Evolutionary conservation across 2,888 invertebrate genomes (phyloP), one percentile per base, ranked within the genome.

Genomic region (Acholoe squamosa): DNA sequence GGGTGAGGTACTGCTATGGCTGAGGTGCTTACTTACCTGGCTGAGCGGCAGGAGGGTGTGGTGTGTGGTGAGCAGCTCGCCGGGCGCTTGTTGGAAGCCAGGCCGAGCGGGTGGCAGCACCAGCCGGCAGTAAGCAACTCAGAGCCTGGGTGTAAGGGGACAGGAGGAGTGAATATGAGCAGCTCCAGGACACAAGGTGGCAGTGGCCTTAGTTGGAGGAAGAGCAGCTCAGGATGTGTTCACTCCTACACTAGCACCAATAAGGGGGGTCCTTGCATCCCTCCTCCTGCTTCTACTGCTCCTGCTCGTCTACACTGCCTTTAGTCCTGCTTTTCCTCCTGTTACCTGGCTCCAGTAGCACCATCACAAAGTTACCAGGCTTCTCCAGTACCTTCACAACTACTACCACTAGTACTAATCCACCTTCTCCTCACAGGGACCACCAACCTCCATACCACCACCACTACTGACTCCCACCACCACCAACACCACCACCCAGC

Each of bases 371-470:
- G 43, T 43, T 43, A 3, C 61, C 19, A n/a, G 5, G 3, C 14
- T 3, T 19, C 61, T 61, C 61, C 61, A n/a, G 22, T n/a, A 14
- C 61, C 61, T 19, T 19, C 61, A 7, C 61, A n/a, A 19, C 61
- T 61, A 61, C 61, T n/a, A 61, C 61, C 61, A 61, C 61, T n/a
- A 61, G 22, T n/a, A 61, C 61, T 61, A 61, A n/a, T n/a, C n/a
- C n/a, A n/a, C n/a, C n/a, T n/a, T n/a, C 61, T 61, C 43, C 43
- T 43, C 43, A 43, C 43, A 7, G 43, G 43, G 43, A 61, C 61
- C 19, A 61, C 61, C n/a, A 61, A 19, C 61, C 61, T 0, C 22
- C 19, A n/a, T n/a, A 61, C 61, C 19, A 7, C 61, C 61, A 7
- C 61, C n/a, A 61, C 61, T n/a, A 61, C 61, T 61, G 22, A 61